A percentile compares a stretch with the other conserved stretches of the same genome.
Conservation (phyloP, 2,888 invertebrate species). For the Sipha maydis region DNA sequence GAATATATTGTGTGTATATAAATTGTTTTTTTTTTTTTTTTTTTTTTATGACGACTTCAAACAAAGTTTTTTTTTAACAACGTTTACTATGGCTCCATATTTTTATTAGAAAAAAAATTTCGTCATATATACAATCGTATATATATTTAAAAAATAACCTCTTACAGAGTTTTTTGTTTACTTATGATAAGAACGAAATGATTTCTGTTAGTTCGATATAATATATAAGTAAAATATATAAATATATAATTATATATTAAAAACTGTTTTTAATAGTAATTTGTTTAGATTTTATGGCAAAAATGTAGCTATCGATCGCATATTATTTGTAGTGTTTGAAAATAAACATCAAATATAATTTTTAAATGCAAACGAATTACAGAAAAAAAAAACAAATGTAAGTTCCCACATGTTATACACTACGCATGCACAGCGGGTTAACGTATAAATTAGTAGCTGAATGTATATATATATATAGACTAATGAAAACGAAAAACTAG, state of each 20-base stretch:
- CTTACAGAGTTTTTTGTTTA: background rate
- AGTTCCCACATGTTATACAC: no score
- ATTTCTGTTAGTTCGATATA: no score
- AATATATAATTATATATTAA: background rate
- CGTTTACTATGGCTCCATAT: background rate
- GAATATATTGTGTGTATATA: background rate
- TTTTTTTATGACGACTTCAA: background rate
- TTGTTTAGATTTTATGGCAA: background rate
- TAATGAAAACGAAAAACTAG: no score
- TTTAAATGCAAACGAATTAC: background rate
- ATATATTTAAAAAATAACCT: background rate
- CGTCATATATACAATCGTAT: no score
- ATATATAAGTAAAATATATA: no score
- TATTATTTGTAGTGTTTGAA: background rate
- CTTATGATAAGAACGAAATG: background rate
- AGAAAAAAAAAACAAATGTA: background rate
- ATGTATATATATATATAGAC: no score
- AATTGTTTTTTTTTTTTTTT: background rate
- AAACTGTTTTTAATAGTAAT: background rate
- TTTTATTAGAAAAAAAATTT: no score
- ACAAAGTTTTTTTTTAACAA: background rate
- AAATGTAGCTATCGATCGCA: background rate
- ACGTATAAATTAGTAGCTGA: no score
- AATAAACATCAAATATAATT: background rate
- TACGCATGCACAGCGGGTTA: no score